A percentile compares a stretch with the other conserved stretches of the same genome.
These are phyloP conservation scores for Melanostoma scalare DNA, from an alignment of 2,888 invertebrate genomes.

Conservation along the genomic window DNA sequence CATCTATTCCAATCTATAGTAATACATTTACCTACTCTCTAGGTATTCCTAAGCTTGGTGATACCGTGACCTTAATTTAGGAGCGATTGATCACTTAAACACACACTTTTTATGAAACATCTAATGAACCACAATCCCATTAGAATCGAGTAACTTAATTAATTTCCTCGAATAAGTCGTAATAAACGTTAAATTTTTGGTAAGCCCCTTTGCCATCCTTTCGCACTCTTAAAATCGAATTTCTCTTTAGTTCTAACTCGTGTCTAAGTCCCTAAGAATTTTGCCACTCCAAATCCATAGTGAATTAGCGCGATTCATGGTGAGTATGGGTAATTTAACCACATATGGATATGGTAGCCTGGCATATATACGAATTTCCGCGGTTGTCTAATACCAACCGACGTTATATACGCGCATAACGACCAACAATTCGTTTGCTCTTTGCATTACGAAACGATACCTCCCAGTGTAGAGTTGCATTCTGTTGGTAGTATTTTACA, in stretches of 20 bases:
- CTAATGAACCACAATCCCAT: background rate
- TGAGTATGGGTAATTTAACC: conserved; percentile 35
- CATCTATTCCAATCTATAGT: too few relatives aligned
- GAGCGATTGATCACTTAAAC: too few relatives aligned
- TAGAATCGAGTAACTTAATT: conserved; percentile 31
- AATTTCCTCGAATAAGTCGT: conserved; percentile 28
- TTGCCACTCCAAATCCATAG: conserved; percentile 24
- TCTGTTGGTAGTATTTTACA: conserved; percentile 12
- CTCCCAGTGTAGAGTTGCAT: conserved; percentile 2
- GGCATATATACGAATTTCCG: conserved; percentile 2
- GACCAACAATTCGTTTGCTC: conserved; percentile 10
- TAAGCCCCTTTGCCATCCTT: conserved; percentile 15
- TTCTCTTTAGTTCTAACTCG: conserved; percentile 5
- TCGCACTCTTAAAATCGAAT: conserved; percentile 34
- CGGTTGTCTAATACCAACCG: background rate
- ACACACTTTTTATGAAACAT: background rate
- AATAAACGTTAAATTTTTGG: conserved; percentile 18
- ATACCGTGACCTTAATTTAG: too few relatives aligned
- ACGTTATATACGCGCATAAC: background rate
- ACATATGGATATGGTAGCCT: conserved; percentile 5
- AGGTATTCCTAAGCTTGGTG: too few relatives aligned
- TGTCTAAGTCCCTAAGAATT: conserved; percentile 1
- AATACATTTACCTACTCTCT: too few relatives aligned
- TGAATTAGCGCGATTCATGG: conserved; percentile 44
- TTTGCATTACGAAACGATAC: conserved; percentile 24